phyloP scores from a whole-genome alignment of 2,113 vertebrate genomes.

The Periophthalmodon schlosseri region DNA sequence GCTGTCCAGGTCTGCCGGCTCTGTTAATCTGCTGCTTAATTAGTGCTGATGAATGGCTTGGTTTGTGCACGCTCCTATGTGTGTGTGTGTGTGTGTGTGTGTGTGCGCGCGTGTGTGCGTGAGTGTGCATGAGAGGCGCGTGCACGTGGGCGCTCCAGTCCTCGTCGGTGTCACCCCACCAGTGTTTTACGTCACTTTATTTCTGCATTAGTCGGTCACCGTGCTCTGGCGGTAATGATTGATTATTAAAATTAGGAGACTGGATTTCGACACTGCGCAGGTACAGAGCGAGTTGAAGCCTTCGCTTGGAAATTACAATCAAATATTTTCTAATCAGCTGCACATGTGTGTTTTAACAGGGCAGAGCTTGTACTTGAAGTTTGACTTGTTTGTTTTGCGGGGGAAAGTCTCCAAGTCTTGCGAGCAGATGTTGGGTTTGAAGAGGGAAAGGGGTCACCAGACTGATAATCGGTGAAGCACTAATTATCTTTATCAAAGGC shows the following conservation, averaged over 20 bases:
- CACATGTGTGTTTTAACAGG: conserved; percentile 81
- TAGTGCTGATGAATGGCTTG: conserved; percentile 74
- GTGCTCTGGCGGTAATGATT: conserved; percentile 41
- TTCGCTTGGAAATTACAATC: conserved; percentile 76
- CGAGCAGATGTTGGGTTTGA: conserved; percentile 82
- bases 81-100: conserved; percentile 23
- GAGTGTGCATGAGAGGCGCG: conserved; percentile 13
- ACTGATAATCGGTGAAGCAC: conserved; percentile 91
- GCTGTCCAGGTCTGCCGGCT: conserved; percentile 65
- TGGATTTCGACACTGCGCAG: conserved; percentile 66
- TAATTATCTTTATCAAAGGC: conserved; percentile 99
- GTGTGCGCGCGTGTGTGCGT: conserved; percentile 1
- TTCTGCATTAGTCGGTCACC: conserved; percentile 29
- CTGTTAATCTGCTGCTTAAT: conserved; percentile 78
- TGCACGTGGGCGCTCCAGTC: conserved; percentile 9
- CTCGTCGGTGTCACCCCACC: conserved; percentile 21
- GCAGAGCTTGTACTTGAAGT: conserved; percentile 64
- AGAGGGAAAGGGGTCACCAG: conserved; percentile 88
- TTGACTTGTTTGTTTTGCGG: conserved; percentile 75
- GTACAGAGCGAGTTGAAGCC: conserved; percentile 67
- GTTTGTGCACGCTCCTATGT: conserved; percentile 19
- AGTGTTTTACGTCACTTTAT: conserved; percentile 28
- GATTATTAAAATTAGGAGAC: conserved; percentile 60
- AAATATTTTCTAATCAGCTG: conserved; percentile 79
- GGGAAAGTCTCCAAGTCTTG: conserved; percentile 77